Evolutionary conservation across 2,888 invertebrate genomes (phyloP), one percentile per base, ranked within the genome.

Genomic region (Iselma pallidipennis): DNA sequence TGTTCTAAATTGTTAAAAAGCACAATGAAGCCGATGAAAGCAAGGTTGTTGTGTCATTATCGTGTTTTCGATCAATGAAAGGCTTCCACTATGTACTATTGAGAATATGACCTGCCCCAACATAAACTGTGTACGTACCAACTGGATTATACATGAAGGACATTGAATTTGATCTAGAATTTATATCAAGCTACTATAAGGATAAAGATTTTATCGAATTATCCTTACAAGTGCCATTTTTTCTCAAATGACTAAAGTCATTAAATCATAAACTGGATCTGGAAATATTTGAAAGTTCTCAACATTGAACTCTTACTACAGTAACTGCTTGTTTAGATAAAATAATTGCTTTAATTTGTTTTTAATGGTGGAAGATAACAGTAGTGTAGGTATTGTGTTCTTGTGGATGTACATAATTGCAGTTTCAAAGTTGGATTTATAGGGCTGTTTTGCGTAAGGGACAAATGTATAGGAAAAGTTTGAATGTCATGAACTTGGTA

Each of bases 31-130:
- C 50, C 5, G 23, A 12, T 7, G 49, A 14, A 50, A 28, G 5
- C 14, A 1, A 12, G 28, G 14, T 12, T 26, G n/a, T n/a, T n/a
- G n/a, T n/a, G n/a, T n/a, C n/a, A 19, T 48, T 55, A 48, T 28
- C 45, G 55, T 55, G 21, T 55, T 42, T 45, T n/a, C 45, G 55
- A 55, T 55, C 55, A 55, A 55, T 55, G 55, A 3, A 26, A 10
- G 42, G 33, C 21, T 54, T 29, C 31, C 37, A n/a, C n/a, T n/a
- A n/a, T n/a, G n/a, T n/a, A n/a, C n/a, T n/a, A n/a, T 21, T 9
- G 6, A 19, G 9, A 19, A 21, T 25, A 33, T 23, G 45, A 55
- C 55, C 55, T 55, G 26, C 55, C 23, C 14, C 10, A 55, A 55
- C 55, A 3, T 21, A 10, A 14, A 48, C 26, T 19, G n/a, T n/a